Percentiles rank a stretch among this genome's conserved stretches.
Conservation (phyloP, 2,113 vertebrate genomes). For the Procavia capensis region DNA sequence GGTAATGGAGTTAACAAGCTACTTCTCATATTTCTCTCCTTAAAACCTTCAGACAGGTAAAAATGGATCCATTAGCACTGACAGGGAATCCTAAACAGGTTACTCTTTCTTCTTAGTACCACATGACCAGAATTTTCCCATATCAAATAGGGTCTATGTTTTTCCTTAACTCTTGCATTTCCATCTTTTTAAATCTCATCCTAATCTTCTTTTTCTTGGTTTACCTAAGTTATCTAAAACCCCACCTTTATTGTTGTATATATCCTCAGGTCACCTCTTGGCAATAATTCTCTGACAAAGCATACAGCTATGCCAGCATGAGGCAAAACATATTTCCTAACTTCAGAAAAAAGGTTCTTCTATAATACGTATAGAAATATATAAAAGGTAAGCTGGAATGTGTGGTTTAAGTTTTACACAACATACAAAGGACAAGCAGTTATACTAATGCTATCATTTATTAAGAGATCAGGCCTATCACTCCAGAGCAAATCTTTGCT, state of each 20-base stretch:
- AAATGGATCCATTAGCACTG: background rate
- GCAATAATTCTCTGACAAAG: background rate
- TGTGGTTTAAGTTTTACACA: background rate
- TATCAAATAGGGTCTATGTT: background rate
- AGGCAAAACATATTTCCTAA: background rate
- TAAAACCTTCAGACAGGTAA: background rate
- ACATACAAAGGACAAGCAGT: background rate
- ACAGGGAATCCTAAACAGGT: background rate
- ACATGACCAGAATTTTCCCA: conserved; percentile 1
- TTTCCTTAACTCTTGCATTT: background rate
- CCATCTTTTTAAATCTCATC: conserved; percentile 3
- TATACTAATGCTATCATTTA: background rate
- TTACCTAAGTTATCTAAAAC: conserved; percentile 19
- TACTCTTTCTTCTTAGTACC: background rate
- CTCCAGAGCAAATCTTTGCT: background rate
- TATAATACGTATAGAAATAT: conserved; percentile 1
- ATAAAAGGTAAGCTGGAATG: background rate
- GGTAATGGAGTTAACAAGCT: background rate
- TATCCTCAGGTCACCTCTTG: background rate
- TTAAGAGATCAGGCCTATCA: background rate
- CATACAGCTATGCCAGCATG: background rate
- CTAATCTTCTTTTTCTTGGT: background rate
- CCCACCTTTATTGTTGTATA: background rate
- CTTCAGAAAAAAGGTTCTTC: background rate
- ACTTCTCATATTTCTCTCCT: background rate